Conservation (phyloP, 2,888 invertebrate species). For the Ornithoptera priamus region DNA sequence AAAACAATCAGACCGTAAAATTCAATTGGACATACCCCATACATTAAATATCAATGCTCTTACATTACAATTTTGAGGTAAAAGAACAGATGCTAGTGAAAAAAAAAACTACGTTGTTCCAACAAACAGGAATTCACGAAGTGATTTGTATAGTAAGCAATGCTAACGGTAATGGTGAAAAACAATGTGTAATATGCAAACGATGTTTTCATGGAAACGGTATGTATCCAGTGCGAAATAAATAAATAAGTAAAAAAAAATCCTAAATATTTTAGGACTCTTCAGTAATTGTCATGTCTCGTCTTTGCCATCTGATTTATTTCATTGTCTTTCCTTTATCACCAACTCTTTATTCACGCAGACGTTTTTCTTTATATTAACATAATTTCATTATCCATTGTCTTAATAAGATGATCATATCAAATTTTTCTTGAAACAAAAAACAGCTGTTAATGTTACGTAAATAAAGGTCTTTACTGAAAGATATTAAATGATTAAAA, state of each 20-base stretch:
- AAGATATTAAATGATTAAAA: not conserved
- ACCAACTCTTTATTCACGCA: not conserved
- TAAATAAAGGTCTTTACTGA: not conserved
- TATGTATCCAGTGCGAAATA: not conserved
- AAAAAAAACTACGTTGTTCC: conserved; percentile 6
- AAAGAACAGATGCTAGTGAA: conserved; percentile 11
- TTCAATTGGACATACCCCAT: conserved; percentile 10
- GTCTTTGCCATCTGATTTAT: not conserved
- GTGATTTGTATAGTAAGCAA: conserved; percentile 7
- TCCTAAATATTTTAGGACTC: not conserved
- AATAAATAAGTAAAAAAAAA: not conserved
- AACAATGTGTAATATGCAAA: conserved; percentile 3
- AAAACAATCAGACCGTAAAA: conserved; percentile 1
- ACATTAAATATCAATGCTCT: conserved; percentile 4
- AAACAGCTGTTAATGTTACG: not conserved
- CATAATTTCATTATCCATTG: not conserved
- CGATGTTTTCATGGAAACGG: not conserved
- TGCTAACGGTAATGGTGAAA: conserved; percentile 3
- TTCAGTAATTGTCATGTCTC: not conserved
- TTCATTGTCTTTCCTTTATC: not conserved
- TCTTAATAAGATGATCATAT: not conserved
- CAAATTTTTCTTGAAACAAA: not conserved
- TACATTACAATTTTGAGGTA: conserved; percentile 1
- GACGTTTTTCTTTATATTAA: not conserved
- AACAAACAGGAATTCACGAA: conserved; percentile 3